These are phyloP conservation scores for Sciurus carolinensis DNA, from an alignment of 2,797 vertebrate species.

Conservation along the genomic window DNA sequence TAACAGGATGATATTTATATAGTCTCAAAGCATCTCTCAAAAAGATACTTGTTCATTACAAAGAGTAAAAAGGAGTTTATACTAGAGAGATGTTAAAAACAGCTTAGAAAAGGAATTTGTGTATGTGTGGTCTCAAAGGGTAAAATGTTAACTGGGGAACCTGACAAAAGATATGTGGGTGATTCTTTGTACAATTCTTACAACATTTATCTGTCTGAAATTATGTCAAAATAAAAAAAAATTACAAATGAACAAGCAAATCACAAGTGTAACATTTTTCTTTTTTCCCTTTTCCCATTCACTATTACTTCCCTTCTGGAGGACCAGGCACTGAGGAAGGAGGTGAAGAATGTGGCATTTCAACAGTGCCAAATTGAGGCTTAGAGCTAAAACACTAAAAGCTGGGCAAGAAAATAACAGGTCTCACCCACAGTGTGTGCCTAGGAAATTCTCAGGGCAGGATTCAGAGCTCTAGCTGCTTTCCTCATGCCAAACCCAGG, in stretches of 20 bases:
- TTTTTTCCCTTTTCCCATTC: neutral
- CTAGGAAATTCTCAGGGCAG: neutral
- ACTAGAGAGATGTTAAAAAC: neutral
- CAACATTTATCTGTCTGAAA: slow-evolving; percentile 7
- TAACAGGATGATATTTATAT: neutral
- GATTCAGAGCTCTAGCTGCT: neutral
- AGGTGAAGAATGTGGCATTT: neutral
- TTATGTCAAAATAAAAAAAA: neutral
- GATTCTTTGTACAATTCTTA: neutral
- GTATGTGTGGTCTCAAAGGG: neutral
- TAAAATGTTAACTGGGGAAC: neutral
- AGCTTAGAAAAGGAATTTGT: neutral
- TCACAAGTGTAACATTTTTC: neutral
- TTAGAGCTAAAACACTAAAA: neutral
- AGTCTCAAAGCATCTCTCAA: neutral
- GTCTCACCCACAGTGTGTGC: neutral
- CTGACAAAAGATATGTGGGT: neutral
- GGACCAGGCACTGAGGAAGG: neutral
- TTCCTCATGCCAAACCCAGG: neutral
- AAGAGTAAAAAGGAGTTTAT: neutral
- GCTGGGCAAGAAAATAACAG: slow-evolving; percentile 35
- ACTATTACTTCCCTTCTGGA: neutral
- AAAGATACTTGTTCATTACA: neutral
- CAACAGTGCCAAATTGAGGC: slow-evolving; percentile 10
- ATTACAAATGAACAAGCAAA: neutral